Conservation (phyloP, 37 sponge, comb jelly and placozoan genomes). For the Chondrilla cf. caribensis region DNA sequence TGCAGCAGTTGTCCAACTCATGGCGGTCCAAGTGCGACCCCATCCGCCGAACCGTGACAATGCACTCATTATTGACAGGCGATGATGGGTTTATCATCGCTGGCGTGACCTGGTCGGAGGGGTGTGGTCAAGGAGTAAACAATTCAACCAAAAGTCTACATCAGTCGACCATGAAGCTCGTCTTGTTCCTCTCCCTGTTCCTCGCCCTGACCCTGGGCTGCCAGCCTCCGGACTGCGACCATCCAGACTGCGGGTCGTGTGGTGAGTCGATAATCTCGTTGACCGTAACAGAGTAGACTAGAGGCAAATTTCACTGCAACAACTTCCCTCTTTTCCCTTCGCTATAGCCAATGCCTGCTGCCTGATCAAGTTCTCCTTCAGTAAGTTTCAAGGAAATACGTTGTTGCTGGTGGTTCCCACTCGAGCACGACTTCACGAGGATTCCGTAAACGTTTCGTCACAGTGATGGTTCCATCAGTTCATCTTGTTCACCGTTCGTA, state of each 20-base stretch:
- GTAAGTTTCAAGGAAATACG: conserved; percentile 37
- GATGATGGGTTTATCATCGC: no score
- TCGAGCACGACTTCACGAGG: neutral
- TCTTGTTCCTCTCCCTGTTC: neutral
- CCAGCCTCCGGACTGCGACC: conserved; percentile 84
- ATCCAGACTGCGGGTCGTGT: conserved; percentile 80
- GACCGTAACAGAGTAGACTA: neutral
- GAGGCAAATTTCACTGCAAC: neutral
- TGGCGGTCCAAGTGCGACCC: no score
- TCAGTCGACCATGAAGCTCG: no score
- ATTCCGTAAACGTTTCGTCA: no score
- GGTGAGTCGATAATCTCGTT: conserved; percentile 37
- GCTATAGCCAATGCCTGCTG: conserved; percentile 71
- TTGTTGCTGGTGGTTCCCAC: neutral
- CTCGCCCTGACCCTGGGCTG: conserved; percentile 27
- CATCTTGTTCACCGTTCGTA: no score
- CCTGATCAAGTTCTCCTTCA: conserved; percentile 38
- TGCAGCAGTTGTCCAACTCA: no score
- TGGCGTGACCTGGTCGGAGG: no score
- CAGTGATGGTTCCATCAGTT: no score
- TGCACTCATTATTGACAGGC: no score
- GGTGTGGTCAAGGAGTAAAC: no score
- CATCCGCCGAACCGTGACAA: no score
- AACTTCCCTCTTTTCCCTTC: neutral
- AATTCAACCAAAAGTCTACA: no score